Base-by-base conservation (phyloP, 2,888 invertebrate species). In the Geotrupes spiniger region DNA sequence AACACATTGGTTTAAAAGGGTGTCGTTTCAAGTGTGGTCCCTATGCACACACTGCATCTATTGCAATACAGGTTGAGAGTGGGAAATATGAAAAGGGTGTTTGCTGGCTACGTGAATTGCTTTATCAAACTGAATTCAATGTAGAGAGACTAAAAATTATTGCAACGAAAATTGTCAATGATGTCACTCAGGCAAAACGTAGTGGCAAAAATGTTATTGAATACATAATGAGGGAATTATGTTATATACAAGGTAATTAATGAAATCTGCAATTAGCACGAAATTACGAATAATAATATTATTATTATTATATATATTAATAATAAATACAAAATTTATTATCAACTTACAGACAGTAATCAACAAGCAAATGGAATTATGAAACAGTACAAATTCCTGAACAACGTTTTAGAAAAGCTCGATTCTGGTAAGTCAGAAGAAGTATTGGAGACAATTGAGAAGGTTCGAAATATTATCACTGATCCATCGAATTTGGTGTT, bases 151-250 rank as follows among this genome's bases (percentile, higher is more conserved):
- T 92, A 36, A 80, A 85, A 60, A 84, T 91, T 16, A 84, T 89
- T 55, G 87, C 89, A 0, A 84, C 84, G 52, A 89, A 92, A 70
- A 80, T 93, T 74, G 79, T 86, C 38, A 92, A 90, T 59, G 87
- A 90, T 53, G 87, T 91, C 1, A 79, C 89, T 1, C 84, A 87
- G 69, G 79, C 82, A 43, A 88, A 88, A 66, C 75, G 87, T 27
- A 80, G 82, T 50, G 93, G 92, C 2, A 75, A 81, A 61, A 79
- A 80, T 54, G 82, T 94, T 64, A 82, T 82, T 4, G 67, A 75
- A 5, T 79, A 82, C 60, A 65, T 85, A 2, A 75, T 84, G 69
- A 78, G 77, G 52, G 79, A 81, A 37, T 64, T 87, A 46, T 62
- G 79, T 36, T 87, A 78, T 63, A 73, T 70, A 17, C 74, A 78